These are phyloP conservation scores for Phthorimaea operculella DNA, from an alignment of 1,140 invertebrate species.

Conservation along the genomic window DNA sequence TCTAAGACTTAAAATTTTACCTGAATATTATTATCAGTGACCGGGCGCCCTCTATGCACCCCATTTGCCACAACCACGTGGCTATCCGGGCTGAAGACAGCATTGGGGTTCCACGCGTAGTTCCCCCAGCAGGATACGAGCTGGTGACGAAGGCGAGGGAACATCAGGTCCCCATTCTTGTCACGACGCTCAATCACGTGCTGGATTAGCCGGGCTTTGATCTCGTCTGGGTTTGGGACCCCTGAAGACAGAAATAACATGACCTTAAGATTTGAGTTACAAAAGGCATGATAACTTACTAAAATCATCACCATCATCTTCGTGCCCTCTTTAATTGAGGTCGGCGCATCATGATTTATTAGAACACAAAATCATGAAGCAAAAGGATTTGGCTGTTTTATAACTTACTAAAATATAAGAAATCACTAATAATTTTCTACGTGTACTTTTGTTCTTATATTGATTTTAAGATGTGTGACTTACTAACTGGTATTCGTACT, in stretches of 20 bases:
- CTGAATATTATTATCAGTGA: conserved; percentile 80
- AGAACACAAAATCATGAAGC: too few species aligned
- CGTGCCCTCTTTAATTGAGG: too few species aligned
- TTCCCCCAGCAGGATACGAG: conserved; percentile 74
- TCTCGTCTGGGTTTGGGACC: conserved; percentile 51
- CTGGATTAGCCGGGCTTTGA: conserved; percentile 57
- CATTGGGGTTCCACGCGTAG: conserved; percentile 73
- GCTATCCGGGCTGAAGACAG: conserved; percentile 75
- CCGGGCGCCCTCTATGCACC: conserved; percentile 73
- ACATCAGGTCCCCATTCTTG: conserved; percentile 68
- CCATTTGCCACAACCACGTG: conserved; percentile 74
- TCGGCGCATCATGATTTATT: too few species aligned
- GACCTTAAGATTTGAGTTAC: too few species aligned
- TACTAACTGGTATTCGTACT: too few species aligned
- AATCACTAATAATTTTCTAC: too few species aligned
- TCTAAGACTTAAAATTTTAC: conserved; percentile 36
- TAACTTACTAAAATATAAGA: too few species aligned
- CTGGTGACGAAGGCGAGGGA: conserved; percentile 71
- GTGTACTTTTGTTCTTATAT: too few species aligned
- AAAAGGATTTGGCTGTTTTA: too few species aligned
- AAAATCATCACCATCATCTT: too few species aligned
- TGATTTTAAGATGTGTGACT: too few species aligned
- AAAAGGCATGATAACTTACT: too few species aligned
- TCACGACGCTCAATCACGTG: conserved; percentile 70
- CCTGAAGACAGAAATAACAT: conserved; percentile 32